phyloP scores from a whole-genome alignment of 2,888 invertebrate genomes.

The Thereva unica region DNA sequence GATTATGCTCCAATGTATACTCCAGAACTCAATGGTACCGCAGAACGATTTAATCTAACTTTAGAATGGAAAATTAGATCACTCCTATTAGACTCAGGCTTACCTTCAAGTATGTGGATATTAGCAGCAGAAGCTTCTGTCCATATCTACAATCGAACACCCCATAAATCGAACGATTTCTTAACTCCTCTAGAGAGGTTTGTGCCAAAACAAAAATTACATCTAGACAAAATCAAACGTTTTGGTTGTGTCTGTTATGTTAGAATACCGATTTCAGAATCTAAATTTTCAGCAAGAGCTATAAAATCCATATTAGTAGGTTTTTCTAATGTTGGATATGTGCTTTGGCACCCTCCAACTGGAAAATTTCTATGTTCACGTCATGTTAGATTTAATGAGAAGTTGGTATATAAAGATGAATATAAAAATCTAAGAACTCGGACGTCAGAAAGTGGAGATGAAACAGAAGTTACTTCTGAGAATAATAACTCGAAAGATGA shows the following conservation, averaged over 20 bases:
- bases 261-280: neutral
- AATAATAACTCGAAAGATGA: no score
- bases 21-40: neutral
- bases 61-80: neutral
- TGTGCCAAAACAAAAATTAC: neutral
- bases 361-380: no score
- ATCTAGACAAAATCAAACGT: neutral
- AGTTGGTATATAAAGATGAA: no score
- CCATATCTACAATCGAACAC: neutral
- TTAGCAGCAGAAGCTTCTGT: neutral
- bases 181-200: neutral
- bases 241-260: conserved; percentile 4
- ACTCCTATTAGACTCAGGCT: neutral
- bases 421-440: no score
- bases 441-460: no score
- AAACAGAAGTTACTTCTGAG: no score
- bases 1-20: neutral
- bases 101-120: conserved; percentile 8
- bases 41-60: conserved; percentile 14
- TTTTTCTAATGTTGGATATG: no score
- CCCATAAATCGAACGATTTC: neutral
- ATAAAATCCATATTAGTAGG: no score
- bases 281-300: neutral
- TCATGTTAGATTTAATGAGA: no score
- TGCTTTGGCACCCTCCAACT: no score